Percentiles rank a stretch among this genome's conserved stretches.
phyloP scores from a whole-genome alignment of 2,113 vertebrate species.

The Callipepla squamata region DNA sequence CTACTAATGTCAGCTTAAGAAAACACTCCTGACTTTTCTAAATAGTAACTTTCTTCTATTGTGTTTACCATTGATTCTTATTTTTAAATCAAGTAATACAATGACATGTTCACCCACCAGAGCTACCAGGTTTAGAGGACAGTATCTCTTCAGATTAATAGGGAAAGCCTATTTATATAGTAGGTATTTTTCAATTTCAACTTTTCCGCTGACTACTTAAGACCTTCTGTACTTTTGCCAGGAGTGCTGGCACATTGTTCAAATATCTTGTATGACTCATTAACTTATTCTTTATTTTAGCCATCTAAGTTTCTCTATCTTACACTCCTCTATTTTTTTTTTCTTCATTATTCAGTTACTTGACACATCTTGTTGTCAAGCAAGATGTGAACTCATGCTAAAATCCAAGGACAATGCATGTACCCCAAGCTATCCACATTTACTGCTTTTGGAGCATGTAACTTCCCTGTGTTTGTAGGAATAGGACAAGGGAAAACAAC shows the following conservation, averaged over 20 bases:
- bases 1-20: neutral
- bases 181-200: neutral
- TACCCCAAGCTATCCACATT: neutral
- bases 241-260: conserved; percentile 5
- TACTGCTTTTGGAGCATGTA: neutral
- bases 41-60: neutral
- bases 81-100: neutral
- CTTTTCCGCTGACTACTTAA: conserved; percentile 17
- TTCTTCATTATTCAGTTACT: neutral
- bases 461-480: neutral
- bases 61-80: neutral
- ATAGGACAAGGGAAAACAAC: too few relatives aligned
- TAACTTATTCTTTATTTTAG: conserved; percentile 33
- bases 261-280: neutral
- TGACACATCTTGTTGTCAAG: neutral
- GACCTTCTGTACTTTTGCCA: neutral
- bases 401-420: neutral
- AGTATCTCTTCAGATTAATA: neutral
- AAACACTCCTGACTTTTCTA: neutral
- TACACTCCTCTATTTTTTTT: neutral
- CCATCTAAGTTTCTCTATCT: neutral
- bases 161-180: neutral
- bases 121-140: neutral
- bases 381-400: neutral
- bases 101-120: neutral